Evolutionary conservation across 2,888 invertebrate genomes (phyloP), one percentile per base, ranked within the genome.

Genomic region (Chloroclysta siterata): DNA sequence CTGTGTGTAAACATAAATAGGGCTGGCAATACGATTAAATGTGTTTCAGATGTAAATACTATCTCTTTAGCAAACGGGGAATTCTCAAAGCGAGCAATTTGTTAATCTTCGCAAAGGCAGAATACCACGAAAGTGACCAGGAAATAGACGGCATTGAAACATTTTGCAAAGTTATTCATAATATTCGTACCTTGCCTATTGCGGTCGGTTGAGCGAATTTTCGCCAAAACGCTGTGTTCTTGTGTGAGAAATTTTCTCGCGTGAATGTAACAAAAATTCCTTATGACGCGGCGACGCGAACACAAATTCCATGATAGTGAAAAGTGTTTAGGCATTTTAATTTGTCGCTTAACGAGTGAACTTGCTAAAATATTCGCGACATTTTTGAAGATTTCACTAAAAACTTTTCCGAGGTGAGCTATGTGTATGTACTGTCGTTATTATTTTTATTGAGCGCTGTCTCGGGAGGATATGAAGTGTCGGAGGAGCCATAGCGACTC

Each of bases 231-330:
- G 76, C 80, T 76, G 76, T 73, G 60, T 76, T 81, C 77, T 81
- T 77, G 74, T 69, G 72, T 69, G 60, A 17, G 69, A 72, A 73
- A 87, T 88, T 89, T 85, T 82, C 82, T 81, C 87, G 89, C 87
- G 81, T 87, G 87, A 87, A 89, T 90, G 81, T 84, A 81, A 77
- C 77, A 64, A 73, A 80, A 77, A 90, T 92, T 87, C 86, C 85
- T 78, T 76, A 77, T 78, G 71, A 77, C 79, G 76, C 75, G 75
- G 72, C 75, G 72, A 78, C 74, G 75, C 74, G 73, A 75, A 74
- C 72, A 75, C 72, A 75, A 78, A 82, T 83, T 79, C 76, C 77
- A 69, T 72, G 67, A 81, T 78, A 72, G 69, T 75, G 75, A 78
- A 78, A 78, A 77, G 71, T 77, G 72, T 71, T 60, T 73, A 78